Evolutionary conservation across 2,888 invertebrate species (phyloP).

Genomic region (Embidobia sp.): DNA sequence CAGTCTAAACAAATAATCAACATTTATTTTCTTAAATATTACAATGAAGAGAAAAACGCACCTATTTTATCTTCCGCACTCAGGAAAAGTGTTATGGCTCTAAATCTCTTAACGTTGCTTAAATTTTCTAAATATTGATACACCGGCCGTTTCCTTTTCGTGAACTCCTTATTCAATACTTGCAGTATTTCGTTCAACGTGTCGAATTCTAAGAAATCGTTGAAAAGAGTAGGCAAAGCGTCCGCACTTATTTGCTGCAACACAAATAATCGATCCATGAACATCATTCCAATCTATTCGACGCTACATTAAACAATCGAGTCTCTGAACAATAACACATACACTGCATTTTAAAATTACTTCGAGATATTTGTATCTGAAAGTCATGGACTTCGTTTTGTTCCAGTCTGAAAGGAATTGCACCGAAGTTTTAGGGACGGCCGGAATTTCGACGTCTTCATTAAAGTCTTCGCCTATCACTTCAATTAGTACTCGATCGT

Average conservation of each 20-base stretch:
- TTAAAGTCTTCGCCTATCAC: constrained; percentile 39
- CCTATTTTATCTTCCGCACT: constrained; percentile 84
- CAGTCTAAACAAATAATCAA: no score
- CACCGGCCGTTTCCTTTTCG: constrained; percentile 80
- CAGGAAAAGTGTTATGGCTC: constrained; percentile 86
- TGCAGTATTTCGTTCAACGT: constrained; percentile 85
- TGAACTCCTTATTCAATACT: constrained; percentile 82
- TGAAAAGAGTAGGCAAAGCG: constrained; percentile 85
- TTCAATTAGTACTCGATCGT: constrained; percentile 34
- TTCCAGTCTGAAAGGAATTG: constrained; percentile 87
- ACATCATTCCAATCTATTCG: no score
- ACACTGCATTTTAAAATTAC: no score
- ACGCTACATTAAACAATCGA: no score
- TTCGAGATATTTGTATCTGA: constrained; percentile 85
- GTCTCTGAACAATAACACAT: no score
- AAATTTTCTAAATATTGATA: constrained; percentile 83
- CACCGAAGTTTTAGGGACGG: constrained; percentile 85
- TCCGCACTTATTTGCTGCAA: constrained; percentile 84
- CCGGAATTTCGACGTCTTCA: constrained; percentile 72
- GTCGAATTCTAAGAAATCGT: constrained; percentile 86
- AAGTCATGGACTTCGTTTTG: constrained; percentile 81
- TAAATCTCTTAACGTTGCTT: constrained; percentile 85
- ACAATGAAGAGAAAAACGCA: constrained; percentile 77
- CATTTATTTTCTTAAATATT: constrained; percentile 44
- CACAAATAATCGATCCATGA: no score